These are phyloP conservation scores for Podotricha telesiphe DNA, from an alignment of 2,888 invertebrate species.

Conservation along the genomic window DNA sequence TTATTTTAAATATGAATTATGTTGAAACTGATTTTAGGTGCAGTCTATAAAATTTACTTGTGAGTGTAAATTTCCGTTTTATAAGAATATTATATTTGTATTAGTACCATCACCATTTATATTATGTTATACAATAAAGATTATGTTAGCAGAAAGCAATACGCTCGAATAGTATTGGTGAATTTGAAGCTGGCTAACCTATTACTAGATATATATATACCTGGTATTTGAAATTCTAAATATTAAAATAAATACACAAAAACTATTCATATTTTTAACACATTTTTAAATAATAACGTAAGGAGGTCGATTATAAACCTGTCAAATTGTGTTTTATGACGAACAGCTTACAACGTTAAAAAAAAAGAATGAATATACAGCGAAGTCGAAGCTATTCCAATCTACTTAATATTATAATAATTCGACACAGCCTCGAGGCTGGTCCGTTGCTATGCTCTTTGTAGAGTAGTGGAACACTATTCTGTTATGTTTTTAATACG, in stretches of 20 bases:
- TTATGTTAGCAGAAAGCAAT: no score
- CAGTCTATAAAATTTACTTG: no score
- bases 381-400: conserved; percentile 35
- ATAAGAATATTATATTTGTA: not conserved
- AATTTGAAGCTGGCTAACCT: not conserved
- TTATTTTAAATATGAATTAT: no score
- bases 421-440: conserved; percentile 62
- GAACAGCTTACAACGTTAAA: conserved; percentile 23
- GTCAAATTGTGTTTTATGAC: conserved; percentile 36
- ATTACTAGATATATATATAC: not conserved
- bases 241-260: not conserved
- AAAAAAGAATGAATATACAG: conserved; percentile 29
- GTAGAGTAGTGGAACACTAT: conserved; percentile 76
- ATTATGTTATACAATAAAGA: no score
- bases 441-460: conserved; percentile 66
- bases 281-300: not conserved
- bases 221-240: not conserved
- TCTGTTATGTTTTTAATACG: conserved; percentile 79
- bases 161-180: no score
- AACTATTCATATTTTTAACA: not conserved
- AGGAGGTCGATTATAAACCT: conserved; percentile 19
- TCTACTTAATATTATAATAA: conserved; percentile 51
- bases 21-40: no score
- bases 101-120: not conserved
- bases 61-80: no score